Evolutionary conservation across 2,797 vertebrate genomes (phyloP).

Genomic region (Pteronotus mesoamericanus): DNA sequence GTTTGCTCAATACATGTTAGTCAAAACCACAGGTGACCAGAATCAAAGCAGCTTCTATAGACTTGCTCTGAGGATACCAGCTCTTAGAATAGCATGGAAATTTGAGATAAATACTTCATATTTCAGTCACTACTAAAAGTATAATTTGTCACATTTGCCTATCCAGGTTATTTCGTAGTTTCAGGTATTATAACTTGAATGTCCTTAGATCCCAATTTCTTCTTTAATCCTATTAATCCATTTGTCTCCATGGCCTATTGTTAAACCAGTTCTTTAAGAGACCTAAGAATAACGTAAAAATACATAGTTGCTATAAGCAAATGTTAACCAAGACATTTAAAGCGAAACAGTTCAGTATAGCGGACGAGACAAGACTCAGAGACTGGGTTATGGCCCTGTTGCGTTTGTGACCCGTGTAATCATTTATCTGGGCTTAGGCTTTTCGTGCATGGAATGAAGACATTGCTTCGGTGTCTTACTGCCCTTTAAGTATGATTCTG

Average conservation of each 20-base stretch:
- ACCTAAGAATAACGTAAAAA: conserved; percentile 19
- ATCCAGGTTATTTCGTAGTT: neutral
- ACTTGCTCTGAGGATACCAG: neutral
- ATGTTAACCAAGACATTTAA: conserved; percentile 23
- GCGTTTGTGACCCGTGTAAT: neutral
- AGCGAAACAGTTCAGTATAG: neutral
- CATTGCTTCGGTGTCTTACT: neutral
- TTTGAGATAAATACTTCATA: neutral
- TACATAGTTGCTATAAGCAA: neutral
- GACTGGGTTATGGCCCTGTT: neutral
- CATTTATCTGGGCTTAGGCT: neutral
- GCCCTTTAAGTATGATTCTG: neutral
- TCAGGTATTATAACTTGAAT: neutral
- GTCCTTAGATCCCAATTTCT: neutral
- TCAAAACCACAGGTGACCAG: neutral
- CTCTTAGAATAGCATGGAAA: neutral
- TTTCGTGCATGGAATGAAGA: neutral
- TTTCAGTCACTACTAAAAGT: neutral
- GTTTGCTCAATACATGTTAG: neutral
- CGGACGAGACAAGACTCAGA: neutral
- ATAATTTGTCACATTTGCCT: neutral
- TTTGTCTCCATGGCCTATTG: conserved; percentile 27
- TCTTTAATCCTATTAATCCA: conserved; percentile 1
- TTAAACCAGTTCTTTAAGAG: conserved; percentile 35
- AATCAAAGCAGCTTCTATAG: neutral